Evolutionary conservation across 2,888 invertebrate species (phyloP).

Genomic region (Lamproptera curius): DNA sequence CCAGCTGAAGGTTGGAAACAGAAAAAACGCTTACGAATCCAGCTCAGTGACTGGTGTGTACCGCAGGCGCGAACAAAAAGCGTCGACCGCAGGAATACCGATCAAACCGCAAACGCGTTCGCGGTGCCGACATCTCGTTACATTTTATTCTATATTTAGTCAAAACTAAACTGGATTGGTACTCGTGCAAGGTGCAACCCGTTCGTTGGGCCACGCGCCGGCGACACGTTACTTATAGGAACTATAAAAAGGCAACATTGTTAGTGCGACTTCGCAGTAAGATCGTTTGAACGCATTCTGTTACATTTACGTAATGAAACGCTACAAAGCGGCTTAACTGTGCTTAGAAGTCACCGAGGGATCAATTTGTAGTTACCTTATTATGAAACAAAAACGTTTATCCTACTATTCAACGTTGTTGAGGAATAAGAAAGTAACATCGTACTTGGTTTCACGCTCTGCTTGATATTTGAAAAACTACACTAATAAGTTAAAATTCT

Average conservation of each 20-base stretch:
- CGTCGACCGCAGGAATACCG: slow-evolving; percentile 50
- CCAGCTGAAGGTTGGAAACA: neutral
- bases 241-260: slow-evolving; percentile 34
- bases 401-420: too few relatives aligned
- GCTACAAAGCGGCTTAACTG: neutral
- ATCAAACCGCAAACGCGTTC: slow-evolving; percentile 53
- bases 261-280: slow-evolving; percentile 13
- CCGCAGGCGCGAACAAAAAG: slow-evolving; percentile 62
- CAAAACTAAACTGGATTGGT: slow-evolving; percentile 50
- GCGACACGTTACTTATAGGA: slow-evolving; percentile 36
- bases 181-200: slow-evolving; percentile 53
- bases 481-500: too few relatives aligned
- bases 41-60: slow-evolving; percentile 45
- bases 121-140: slow-evolving; percentile 56
- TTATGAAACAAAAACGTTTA: too few relatives aligned
- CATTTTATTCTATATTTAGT: slow-evolving; percentile 64
- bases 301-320: neutral
- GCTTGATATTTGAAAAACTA: too few relatives aligned
- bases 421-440: too few relatives aligned
- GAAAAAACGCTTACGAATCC: neutral
- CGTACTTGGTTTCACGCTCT: too few relatives aligned
- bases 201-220: slow-evolving; percentile 45
- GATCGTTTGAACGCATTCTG: slow-evolving; percentile 10
- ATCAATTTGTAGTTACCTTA: too few relatives aligned
- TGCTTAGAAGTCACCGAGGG: too few relatives aligned